Conservation (phyloP, 2,797 vertebrate genomes). For the Falco biarmicus region DNA sequence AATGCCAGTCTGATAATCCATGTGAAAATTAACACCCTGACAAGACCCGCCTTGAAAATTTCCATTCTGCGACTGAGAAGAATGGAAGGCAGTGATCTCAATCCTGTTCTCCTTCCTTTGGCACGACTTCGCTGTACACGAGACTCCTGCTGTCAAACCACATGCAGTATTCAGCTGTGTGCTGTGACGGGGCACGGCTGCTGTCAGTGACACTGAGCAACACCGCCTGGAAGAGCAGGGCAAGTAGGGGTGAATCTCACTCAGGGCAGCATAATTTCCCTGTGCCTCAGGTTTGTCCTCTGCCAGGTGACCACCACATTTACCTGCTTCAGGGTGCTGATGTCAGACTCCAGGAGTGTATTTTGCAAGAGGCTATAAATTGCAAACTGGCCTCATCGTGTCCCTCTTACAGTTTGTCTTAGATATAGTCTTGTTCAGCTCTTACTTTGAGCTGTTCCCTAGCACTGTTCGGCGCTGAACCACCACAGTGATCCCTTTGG, state of each 20-base stretch:
- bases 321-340: neutral
- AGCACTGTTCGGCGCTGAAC: neutral
- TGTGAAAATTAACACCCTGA: neutral
- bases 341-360: neutral
- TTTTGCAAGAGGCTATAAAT: neutral
- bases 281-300: neutral
- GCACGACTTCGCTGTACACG: neutral
- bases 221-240: rapidly evolving
- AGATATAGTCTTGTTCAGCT: neutral
- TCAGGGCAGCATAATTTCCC: neutral
- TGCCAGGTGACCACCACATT: neutral
- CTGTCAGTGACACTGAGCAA: neutral
- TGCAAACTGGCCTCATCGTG: neutral
- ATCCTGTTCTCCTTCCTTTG: neutral
- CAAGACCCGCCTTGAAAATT: neutral
- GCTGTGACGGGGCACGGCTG: neutral
- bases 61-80: neutral
- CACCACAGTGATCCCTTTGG: neutral
- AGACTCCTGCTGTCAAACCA: neutral
- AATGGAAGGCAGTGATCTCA: neutral
- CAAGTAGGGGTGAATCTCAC: neutral
- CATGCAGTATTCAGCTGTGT: rapidly evolving
- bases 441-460: neutral
- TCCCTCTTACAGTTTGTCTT: neutral
- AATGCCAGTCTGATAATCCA: neutral